These are phyloP conservation scores for Ahaetulla prasina DNA, from an alignment of 2,113 vertebrate genomes.

Conservation along the genomic window DNA sequence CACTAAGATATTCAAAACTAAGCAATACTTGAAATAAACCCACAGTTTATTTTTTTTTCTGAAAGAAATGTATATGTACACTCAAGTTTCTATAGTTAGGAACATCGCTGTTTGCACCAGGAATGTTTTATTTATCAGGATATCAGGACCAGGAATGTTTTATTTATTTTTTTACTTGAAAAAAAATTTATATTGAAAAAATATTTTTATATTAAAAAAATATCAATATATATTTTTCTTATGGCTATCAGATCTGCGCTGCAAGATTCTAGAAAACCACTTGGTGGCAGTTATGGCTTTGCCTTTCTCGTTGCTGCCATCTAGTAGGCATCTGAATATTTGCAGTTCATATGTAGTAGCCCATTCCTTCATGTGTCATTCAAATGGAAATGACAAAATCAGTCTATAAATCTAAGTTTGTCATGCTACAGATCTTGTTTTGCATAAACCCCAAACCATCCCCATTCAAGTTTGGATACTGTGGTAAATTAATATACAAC, in stretches of 20 bases:
- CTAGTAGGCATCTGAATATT: background rate
- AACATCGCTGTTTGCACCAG: background rate
- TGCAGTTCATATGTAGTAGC: background rate
- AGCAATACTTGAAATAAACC: background rate
- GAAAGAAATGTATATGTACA: background rate
- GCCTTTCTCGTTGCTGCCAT: background rate
- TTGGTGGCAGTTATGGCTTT: background rate
- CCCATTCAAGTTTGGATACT: background rate
- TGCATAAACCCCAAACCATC: background rate
- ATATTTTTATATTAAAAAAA: too few relatives aligned
- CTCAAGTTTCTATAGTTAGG: background rate
- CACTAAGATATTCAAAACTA: background rate
- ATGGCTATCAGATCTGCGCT: background rate
- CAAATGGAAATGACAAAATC: background rate
- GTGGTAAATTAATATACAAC: background rate
- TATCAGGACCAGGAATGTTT: background rate
- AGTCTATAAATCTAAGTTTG: background rate
- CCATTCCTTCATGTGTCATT: background rate
- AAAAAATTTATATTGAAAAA: too few relatives aligned
- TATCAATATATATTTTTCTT: background rate
- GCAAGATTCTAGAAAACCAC: background rate
- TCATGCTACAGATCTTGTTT: background rate
- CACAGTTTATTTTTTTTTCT: background rate
- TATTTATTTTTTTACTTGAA: background rate
- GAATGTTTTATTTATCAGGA: background rate